Conservation (phyloP, 2,888 invertebrate genomes). For the Dryobota labecula region DNA sequence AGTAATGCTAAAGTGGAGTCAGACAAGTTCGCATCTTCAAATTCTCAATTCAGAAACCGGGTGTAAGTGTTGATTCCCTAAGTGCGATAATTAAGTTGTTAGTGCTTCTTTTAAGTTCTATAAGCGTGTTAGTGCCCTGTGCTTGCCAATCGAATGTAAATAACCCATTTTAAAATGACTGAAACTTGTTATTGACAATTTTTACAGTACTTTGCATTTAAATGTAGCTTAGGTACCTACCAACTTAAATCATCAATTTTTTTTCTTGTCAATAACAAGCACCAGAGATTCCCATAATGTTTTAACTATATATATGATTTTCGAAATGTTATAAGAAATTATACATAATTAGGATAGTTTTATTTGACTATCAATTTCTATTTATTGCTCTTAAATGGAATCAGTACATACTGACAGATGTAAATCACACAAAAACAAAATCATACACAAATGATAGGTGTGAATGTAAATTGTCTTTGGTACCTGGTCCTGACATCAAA, state of each 20-base stretch:
- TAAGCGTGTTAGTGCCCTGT: slow-evolving; percentile 55
- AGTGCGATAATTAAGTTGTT: slow-evolving; percentile 36
- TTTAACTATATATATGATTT: neutral
- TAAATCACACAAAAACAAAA: too few species aligned
- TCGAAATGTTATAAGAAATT: neutral
- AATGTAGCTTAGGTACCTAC: neutral
- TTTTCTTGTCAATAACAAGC: slow-evolving; percentile 25
- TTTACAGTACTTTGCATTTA: neutral
- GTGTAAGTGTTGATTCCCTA: slow-evolving; percentile 1
- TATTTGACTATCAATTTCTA: neutral
- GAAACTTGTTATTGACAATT: slow-evolving; percentile 38
- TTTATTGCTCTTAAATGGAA: neutral
- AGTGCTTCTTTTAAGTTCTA: slow-evolving; percentile 45
- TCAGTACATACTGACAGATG: neutral
- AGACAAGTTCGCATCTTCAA: neutral
- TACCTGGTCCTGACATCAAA: too few species aligned
- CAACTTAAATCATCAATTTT: neutral
- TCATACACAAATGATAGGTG: too few species aligned
- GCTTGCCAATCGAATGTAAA: slow-evolving; percentile 18
- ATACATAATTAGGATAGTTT: neutral
- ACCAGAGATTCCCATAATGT: neutral
- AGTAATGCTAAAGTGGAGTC: neutral
- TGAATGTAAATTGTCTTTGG: too few species aligned
- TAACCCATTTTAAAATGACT: neutral
- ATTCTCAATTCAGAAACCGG: neutral